A percentile compares a stretch with the other conserved stretches of the same genome.
Conservation (phyloP, 1,140 invertebrate species). For the Lerema accius region DNA sequence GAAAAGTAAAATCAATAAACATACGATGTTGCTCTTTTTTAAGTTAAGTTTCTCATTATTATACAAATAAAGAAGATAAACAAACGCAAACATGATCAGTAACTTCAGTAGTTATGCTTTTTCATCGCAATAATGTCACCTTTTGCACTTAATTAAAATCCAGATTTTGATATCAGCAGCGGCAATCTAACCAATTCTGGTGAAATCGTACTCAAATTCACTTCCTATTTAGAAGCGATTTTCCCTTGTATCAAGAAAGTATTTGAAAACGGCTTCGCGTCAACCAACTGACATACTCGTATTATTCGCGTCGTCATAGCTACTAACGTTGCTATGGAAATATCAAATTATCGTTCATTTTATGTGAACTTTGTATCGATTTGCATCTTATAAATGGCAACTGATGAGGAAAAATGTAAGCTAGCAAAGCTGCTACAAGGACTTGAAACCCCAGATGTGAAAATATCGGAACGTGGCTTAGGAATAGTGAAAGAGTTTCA, state of each 20-base stretch:
- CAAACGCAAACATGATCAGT: background rate
- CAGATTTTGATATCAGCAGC: too few species aligned
- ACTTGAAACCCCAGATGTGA: slow-evolving; percentile 61
- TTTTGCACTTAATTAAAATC: too few species aligned
- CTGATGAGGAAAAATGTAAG: slow-evolving; percentile 68
- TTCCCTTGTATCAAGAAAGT: too few species aligned
- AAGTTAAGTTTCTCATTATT: background rate
- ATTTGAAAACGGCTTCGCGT: too few species aligned
- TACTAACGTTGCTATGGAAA: slow-evolving; percentile 41
- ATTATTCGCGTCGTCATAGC: background rate
- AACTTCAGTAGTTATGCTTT: too few species aligned
- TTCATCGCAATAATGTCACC: too few species aligned
- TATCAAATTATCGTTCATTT: background rate
- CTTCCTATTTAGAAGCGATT: too few species aligned
- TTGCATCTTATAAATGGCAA: slow-evolving; percentile 54
- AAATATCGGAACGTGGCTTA: slow-evolving; percentile 57
- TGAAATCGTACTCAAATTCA: too few species aligned
- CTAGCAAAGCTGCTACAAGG: slow-evolving; percentile 61
- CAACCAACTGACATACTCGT: too few species aligned
- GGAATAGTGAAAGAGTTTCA: slow-evolving; percentile 56
- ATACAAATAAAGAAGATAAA: background rate
- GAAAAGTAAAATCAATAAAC: background rate
- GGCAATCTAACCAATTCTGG: too few species aligned
- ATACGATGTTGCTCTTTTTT: background rate
- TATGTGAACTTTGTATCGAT: background rate